These are phyloP conservation scores for Epinephelus cyanopodus DNA, from an alignment of 2,113 vertebrate species.

Conservation along the genomic window DNA sequence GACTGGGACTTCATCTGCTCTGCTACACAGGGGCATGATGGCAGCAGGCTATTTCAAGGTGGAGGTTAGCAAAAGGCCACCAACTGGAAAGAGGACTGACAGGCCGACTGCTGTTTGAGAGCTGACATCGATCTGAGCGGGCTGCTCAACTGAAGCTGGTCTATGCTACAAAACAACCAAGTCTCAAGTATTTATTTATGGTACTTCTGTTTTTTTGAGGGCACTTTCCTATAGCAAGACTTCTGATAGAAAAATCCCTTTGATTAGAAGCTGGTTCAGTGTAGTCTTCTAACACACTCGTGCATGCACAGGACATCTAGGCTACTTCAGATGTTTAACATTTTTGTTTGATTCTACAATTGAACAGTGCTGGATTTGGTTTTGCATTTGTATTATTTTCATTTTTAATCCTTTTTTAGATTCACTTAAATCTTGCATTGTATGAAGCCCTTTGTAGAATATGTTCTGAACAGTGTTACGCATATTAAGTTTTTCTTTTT, in stretches of 20 bases:
- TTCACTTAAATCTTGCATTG: not conserved
- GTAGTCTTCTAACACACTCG: too few species aligned
- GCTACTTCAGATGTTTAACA: not conserved
- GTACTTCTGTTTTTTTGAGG: too few species aligned
- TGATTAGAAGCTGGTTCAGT: not conserved
- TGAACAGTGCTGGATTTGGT: too few species aligned
- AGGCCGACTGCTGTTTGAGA: slow-evolving; percentile 30
- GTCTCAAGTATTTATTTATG: not conserved
- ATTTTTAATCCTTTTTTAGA: too few species aligned
- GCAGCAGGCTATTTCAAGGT: slow-evolving; percentile 72
- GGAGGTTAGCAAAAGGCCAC: slow-evolving; percentile 62
- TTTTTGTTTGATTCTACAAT: too few species aligned
- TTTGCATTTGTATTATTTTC: too few species aligned
- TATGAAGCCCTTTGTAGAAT: not conserved
- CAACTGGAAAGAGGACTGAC: slow-evolving; percentile 53
- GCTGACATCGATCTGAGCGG: slow-evolving; percentile 46
- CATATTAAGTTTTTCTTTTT: not conserved
- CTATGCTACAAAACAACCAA: not conserved
- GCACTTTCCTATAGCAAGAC: too few species aligned
- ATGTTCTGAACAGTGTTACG: not conserved
- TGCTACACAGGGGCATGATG: slow-evolving; percentile 47
- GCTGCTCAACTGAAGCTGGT: slow-evolving; percentile 27
- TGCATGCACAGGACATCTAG: not conserved
- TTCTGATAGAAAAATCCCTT: not conserved
- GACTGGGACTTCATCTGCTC: slow-evolving; percentile 70